Conservation (phyloP, 2,797 vertebrate genomes). For the Phoebastria nigripes region DNA sequence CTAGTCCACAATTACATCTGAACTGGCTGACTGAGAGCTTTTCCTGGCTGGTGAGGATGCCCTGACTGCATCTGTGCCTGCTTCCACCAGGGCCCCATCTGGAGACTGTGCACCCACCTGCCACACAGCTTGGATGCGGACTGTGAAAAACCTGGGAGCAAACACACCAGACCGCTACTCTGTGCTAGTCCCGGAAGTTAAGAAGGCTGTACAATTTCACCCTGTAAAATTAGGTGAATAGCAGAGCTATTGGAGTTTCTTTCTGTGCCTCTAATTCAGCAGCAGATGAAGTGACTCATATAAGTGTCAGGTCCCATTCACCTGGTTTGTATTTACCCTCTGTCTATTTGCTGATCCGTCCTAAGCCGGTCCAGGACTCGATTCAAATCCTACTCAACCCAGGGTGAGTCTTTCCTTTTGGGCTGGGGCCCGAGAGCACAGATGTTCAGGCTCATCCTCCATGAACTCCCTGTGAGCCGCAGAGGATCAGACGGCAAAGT, state of each 20-base stretch:
- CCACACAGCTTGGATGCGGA: background rate
- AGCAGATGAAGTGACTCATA: background rate
- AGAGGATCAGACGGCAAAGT: background rate
- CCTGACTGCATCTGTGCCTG: background rate
- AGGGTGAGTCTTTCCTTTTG: background rate
- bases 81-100: background rate
- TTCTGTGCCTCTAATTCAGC: background rate
- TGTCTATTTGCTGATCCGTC: background rate
- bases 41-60: background rate
- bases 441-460: background rate
- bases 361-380: background rate
- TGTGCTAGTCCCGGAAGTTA: background rate
- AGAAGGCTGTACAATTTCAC: background rate
- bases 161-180: background rate
- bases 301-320: accelerated
- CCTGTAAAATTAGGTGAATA: background rate
- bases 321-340: background rate
- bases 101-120: background rate
- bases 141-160: background rate
- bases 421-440: background rate
- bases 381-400: background rate
- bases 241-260: background rate
- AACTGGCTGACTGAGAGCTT: background rate
- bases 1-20: background rate
- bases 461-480: accelerated